Percentiles rank a stretch among this genome's conserved stretches.
Evolutionary conservation across 2,113 vertebrate genomes (phyloP).

Genomic region (Limanda limanda): DNA sequence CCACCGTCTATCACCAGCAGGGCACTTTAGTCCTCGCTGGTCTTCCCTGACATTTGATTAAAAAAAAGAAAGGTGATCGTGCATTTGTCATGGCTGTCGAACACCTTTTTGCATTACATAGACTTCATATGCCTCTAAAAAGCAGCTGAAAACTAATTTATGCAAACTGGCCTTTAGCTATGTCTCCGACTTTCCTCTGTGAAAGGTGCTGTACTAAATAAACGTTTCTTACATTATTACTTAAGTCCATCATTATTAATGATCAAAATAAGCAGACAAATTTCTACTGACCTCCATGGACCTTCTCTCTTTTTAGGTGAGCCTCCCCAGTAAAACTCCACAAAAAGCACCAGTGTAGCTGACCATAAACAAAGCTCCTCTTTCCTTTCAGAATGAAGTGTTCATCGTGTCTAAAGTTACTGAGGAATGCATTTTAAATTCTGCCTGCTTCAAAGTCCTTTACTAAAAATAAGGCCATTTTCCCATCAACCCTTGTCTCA

Average conservation of each 20-base stretch:
- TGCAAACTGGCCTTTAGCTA: too few relatives aligned
- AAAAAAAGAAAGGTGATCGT: too few relatives aligned
- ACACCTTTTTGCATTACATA: too few relatives aligned
- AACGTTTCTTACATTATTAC: not conserved
- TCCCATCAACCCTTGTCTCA: slow-evolving; percentile 51
- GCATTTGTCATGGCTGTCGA: too few relatives aligned
- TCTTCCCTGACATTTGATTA: too few relatives aligned
- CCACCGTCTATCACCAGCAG: too few relatives aligned
- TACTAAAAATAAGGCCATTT: slow-evolving; percentile 56
- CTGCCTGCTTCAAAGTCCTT: slow-evolving; percentile 14
- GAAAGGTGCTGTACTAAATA: too few relatives aligned
- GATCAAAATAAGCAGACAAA: not conserved
- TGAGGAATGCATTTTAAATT: not conserved
- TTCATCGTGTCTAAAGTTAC: slow-evolving; percentile 11
- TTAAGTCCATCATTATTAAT: not conserved
- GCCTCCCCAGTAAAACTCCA: not conserved
- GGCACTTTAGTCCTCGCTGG: too few relatives aligned
- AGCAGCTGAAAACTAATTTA: too few relatives aligned
- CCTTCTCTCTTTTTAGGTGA: too few relatives aligned
- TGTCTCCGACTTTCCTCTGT: too few relatives aligned
- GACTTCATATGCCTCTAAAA: too few relatives aligned
- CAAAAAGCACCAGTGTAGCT: not conserved
- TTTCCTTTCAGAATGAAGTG: not conserved
- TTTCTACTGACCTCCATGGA: not conserved
- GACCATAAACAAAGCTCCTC: slow-evolving; percentile 1